These are phyloP conservation scores for Poliocrania exsul DNA, from an alignment of 2,797 vertebrate species.

Conservation along the genomic window DNA sequence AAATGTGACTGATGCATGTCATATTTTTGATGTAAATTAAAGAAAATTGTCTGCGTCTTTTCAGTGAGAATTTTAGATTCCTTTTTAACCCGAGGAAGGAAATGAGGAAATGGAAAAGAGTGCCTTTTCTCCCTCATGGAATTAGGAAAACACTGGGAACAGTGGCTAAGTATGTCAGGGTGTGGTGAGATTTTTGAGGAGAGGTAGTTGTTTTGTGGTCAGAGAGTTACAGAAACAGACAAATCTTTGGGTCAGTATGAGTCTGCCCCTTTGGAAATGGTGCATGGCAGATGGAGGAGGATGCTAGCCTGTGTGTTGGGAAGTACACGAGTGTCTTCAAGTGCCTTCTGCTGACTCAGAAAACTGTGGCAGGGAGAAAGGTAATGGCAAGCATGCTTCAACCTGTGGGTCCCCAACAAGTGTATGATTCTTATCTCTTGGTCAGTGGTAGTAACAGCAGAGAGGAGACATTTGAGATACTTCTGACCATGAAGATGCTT, in stretches of 20 bases:
- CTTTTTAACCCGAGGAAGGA: neutral
- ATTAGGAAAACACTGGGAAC: neutral
- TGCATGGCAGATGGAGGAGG: fast-evolving
- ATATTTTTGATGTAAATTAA: neutral
- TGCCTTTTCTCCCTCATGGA: neutral
- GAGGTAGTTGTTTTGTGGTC: neutral
- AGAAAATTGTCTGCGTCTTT: neutral
- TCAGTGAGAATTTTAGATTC: neutral
- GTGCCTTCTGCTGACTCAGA: neutral
- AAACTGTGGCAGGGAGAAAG: neutral
- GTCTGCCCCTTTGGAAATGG: neutral
- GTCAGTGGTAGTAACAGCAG: neutral
- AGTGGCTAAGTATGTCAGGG: neutral
- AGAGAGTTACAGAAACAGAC: neutral
- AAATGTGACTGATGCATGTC: neutral
- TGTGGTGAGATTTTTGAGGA: neutral
- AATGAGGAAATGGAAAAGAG: neutral
- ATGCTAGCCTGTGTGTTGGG: neutral
- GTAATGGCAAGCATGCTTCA: neutral
- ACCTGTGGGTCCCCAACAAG: neutral
- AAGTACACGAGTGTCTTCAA: neutral
- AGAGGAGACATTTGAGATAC: neutral
- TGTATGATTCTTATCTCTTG: neutral
- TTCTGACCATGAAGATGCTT: neutral
- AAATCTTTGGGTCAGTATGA: neutral